A percentile compares a stretch with the other conserved stretches of the same genome.
Conservation (phyloP, 1,140 invertebrate genomes). For the Drosophila subobscura region DNA sequence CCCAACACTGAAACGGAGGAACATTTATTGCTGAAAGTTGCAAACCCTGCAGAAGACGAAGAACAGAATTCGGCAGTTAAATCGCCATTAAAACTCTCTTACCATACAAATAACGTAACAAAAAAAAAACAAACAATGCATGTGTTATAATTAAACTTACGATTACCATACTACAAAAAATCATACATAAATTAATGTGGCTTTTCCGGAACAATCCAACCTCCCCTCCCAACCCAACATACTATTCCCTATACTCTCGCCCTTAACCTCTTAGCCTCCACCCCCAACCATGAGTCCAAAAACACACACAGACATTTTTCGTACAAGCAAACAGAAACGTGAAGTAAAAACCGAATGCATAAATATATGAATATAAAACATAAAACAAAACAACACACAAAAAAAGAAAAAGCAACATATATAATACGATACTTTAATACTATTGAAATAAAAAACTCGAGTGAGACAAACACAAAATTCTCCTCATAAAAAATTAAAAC, state of each 20-base stretch:
- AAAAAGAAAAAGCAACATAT: slow-evolving; percentile 62
- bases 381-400: slow-evolving; percentile 26
- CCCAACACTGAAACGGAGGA: slow-evolving; percentile 27
- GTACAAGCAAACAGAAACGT: slow-evolving; percentile 56
- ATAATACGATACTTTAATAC: slow-evolving; percentile 82
- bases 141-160: slow-evolving; percentile 34
- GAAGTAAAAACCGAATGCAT: slow-evolving; percentile 59
- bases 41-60: not conserved
- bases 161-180: slow-evolving; percentile 41
- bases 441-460: slow-evolving; percentile 78
- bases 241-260: slow-evolving; percentile 9
- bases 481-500: slow-evolving; percentile 65
- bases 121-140: slow-evolving; percentile 28
- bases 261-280: slow-evolving; percentile 3
- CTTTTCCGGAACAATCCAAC: slow-evolving; percentile 4
- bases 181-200: slow-evolving; percentile 38
- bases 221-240: not conserved
- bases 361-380: slow-evolving; percentile 68
- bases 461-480: slow-evolving; percentile 62
- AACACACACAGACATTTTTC: slow-evolving; percentile 34
- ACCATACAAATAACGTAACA: slow-evolving; percentile 37
- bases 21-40: slow-evolving; percentile 29
- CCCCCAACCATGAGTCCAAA: not conserved
- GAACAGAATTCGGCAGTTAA: slow-evolving; percentile 27
- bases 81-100: slow-evolving; percentile 48